phyloP scores from a whole-genome alignment of 2,113 vertebrate species.

The Mola mola region DNA sequence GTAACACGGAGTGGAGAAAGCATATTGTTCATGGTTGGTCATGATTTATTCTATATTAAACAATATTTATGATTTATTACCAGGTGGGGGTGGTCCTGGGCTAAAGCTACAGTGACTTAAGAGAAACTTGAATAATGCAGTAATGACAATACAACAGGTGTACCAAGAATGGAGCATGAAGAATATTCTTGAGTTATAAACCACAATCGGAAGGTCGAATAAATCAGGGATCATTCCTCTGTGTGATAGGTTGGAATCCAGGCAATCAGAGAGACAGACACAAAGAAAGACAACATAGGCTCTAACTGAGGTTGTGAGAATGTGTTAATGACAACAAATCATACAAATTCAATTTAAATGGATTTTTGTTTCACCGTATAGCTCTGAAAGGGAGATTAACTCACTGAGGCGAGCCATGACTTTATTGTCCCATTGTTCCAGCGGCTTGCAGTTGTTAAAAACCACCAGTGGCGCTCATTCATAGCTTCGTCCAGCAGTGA shows the following conservation, averaged over 20 bases:
- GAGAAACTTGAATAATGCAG: background rate
- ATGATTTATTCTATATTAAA: too few species aligned
- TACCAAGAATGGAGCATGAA: constrained; percentile 81
- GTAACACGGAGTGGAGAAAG: constrained; percentile 80
- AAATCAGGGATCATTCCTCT: constrained; percentile 38
- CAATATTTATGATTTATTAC: background rate
- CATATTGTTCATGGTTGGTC: too few species aligned
- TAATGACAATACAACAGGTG: background rate
- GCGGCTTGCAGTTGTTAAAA: constrained; percentile 84
- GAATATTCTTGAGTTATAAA: constrained; percentile 75
- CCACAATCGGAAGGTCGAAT: constrained; percentile 84
- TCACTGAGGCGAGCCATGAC: constrained; percentile 68
- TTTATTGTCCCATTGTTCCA: constrained; percentile 79
- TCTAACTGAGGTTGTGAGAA: too few species aligned
- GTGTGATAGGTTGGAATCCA: background rate
- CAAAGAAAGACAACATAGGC: background rate
- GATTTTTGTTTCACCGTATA: background rate
- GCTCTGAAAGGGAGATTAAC: constrained; percentile 62
- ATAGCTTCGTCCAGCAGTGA: constrained; percentile 64
- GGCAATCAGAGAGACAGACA: background rate
- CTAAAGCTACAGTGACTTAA: background rate
- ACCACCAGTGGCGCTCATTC: constrained; percentile 85
- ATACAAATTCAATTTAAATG: background rate
- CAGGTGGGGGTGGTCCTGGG: too few species aligned
- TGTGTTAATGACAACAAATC: too few species aligned